phyloP scores from a whole-genome alignment of 2,113 vertebrate species.

The Monarcha castaneiventris region DNA sequence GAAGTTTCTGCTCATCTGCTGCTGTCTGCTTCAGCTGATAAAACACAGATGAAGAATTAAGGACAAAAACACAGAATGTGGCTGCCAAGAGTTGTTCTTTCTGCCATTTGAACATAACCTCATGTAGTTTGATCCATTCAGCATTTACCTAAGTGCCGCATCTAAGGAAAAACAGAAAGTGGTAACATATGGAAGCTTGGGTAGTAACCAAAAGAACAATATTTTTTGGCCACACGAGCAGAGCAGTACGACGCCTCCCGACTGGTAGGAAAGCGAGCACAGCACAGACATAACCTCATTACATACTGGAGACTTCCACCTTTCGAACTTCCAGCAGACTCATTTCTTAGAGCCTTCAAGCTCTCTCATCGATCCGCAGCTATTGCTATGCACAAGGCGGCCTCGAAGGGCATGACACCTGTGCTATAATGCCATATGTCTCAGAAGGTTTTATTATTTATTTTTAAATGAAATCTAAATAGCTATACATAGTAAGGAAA shows the following conservation, averaged over 20 bases:
- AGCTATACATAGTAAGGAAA: slow-evolving; percentile 35
- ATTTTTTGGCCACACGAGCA: slow-evolving; percentile 34
- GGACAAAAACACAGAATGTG: slow-evolving; percentile 52
- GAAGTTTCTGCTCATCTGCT: slow-evolving; percentile 66
- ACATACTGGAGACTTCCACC: slow-evolving; percentile 50
- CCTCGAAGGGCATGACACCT: slow-evolving; percentile 43
- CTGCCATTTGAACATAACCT: slow-evolving; percentile 58
- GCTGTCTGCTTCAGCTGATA: slow-evolving; percentile 69
- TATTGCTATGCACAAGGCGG: slow-evolving; percentile 54
- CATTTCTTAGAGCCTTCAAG: slow-evolving; percentile 69
- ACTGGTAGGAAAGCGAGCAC: not conserved
- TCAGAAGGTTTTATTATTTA: slow-evolving; percentile 58
- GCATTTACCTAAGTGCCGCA: slow-evolving; percentile 45
- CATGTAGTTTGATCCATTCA: slow-evolving; percentile 46
- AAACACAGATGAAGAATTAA: slow-evolving; percentile 72
- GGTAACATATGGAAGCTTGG: slow-evolving; percentile 55
- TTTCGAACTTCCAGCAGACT: slow-evolving; percentile 57
- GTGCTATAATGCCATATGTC: slow-evolving; percentile 34
- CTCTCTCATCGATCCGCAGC: slow-evolving; percentile 34
- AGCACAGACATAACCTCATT: slow-evolving; percentile 66
- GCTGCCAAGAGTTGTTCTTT: slow-evolving; percentile 67
- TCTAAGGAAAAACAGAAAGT: not conserved
- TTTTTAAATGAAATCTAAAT: slow-evolving; percentile 50
- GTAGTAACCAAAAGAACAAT: slow-evolving; percentile 50
- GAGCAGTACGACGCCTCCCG: not conserved